Conservation (phyloP, 2,113 vertebrate genomes). For the Taurulus bubalis region DNA sequence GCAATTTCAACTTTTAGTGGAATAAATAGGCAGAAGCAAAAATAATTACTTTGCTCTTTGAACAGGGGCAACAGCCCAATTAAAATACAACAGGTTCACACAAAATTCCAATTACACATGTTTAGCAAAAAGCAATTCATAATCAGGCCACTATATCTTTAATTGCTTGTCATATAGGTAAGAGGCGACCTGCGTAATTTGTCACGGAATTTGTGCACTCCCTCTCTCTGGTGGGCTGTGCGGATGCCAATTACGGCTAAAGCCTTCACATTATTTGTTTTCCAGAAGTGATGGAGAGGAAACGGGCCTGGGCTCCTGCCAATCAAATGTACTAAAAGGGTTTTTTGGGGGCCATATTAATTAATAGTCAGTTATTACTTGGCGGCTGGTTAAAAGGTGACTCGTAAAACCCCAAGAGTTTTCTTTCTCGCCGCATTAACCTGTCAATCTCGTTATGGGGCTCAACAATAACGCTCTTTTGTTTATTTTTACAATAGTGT, state of each 20-base stretch:
- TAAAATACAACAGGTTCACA: conserved; percentile 52
- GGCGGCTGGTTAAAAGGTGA: conserved; percentile 49
- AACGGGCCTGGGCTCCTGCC: conserved; percentile 61
- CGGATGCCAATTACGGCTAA: conserved; percentile 65
- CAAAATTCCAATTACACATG: conserved; percentile 48
- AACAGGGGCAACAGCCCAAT: conserved; percentile 52
- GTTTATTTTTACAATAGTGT: conserved; percentile 24
- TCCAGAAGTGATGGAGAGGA: conserved; percentile 27
- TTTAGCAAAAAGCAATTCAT: conserved; percentile 58
- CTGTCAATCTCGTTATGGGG: conserved; percentile 24
- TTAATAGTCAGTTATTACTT: conserved; percentile 63
- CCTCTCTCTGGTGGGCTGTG: conserved; percentile 14
- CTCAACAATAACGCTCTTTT: conserved; percentile 37
- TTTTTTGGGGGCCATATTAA: conserved; percentile 46
- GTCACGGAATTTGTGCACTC: conserved; percentile 38
- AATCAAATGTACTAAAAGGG: conserved; percentile 65
- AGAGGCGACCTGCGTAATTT: conserved; percentile 48
- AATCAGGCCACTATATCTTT: conserved; percentile 44
- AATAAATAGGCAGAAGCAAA: conserved; percentile 40
- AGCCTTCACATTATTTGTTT: conserved; percentile 52
- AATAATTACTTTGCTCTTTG: conserved; percentile 69
- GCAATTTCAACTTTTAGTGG: conserved; percentile 51
- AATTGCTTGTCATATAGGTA: conserved; percentile 71
- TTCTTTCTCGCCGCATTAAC: conserved; percentile 38
- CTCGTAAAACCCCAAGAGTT: conserved; percentile 26